These are phyloP conservation scores for Limulus polyphemus DNA, from an alignment of 2,888 invertebrate genomes.

Conservation along the genomic window DNA sequence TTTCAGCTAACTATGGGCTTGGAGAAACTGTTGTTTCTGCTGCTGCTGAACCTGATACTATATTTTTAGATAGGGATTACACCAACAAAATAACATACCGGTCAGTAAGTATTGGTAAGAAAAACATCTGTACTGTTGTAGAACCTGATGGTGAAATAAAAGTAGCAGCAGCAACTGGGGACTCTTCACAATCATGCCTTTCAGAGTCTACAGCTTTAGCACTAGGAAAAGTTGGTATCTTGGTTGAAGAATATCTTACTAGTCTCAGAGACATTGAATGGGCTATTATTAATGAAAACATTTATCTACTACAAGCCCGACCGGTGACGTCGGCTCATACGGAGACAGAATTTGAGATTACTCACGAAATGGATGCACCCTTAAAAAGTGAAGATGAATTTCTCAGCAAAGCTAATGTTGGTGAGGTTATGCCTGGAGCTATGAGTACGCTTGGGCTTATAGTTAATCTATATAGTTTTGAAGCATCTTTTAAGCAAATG, in stretches of 20 bases:
- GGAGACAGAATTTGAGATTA: conserved; percentile 55
- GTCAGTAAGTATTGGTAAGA: neutral
- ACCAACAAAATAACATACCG: too few species aligned
- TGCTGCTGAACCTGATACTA: conserved; percentile 59
- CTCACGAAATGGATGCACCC: conserved; percentile 56
- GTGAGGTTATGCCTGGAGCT: conserved; percentile 15
- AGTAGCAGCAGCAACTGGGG: neutral
- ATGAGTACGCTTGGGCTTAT: neutral
- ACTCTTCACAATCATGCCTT: neutral
- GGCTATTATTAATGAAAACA: conserved; percentile 49
- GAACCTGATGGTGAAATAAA: neutral
- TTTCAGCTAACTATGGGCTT: conserved; percentile 67
- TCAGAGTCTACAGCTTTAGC: neutral
- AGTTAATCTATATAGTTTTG: too few species aligned
- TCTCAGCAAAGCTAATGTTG: conserved; percentile 21
- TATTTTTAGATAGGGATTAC: conserved; percentile 30
- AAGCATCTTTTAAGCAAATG: too few species aligned
- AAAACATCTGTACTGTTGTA: neutral
- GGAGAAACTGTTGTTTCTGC: conserved; percentile 61
- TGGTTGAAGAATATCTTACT: neutral
- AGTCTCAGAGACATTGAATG: conserved; percentile 56
- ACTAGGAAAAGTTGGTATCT: neutral
- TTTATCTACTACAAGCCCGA: conserved; percentile 53
- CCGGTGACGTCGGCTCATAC: conserved; percentile 58
- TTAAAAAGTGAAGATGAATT: conserved; percentile 17